Evolutionary conservation across 2,113 vertebrate genomes (phyloP), one percentile per base, ranked within the genome.

Genomic region (Recurvirostra avosetta): DNA sequence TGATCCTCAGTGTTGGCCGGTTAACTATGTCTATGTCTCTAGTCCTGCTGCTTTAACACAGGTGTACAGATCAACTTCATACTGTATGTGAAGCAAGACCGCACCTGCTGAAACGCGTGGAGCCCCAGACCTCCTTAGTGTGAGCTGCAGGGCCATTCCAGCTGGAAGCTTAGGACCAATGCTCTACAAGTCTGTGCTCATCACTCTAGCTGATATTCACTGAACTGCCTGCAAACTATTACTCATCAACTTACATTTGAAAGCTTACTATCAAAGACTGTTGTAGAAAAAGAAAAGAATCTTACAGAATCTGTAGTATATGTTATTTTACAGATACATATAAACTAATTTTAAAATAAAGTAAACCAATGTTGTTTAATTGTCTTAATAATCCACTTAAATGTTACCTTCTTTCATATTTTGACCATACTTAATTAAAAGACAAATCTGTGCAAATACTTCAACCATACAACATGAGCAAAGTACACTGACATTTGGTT

Each of bases 401-500:
- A 90, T 81, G 75, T 71, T 85, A 73, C 67, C 92, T 96, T 86
- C 58, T 70, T 53, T 72, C 41, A 45, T 96, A 94, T 92, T 94
- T 97, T 97, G 86, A 63, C 43, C 11, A 49, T 55, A 85, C 40
- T 59, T 40, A 93, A 84, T 91, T 95, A 90, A 75, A 59, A 93
- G 38, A 92, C 18, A 91, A 95, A 97, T 88, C 93, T 92, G 10
- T 55, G 76, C 47, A 90, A 97, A 96, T 82, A 92, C 19, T 87
- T 88, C 90, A 66, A 59, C 12, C 63, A 30, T 30, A 68, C 38
- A 91, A 94, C 79, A 92, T 74, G 41, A 93, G 67, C 71, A 92
- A 97, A 96, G 96, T 82, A 87, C 86, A 94, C 53, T 90, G 49
- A 77, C 61, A 72, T 94, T 93, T 83, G 15, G 30, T 49, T 95